Conservation (phyloP, 2,113 vertebrate species). For the human region DNA sequence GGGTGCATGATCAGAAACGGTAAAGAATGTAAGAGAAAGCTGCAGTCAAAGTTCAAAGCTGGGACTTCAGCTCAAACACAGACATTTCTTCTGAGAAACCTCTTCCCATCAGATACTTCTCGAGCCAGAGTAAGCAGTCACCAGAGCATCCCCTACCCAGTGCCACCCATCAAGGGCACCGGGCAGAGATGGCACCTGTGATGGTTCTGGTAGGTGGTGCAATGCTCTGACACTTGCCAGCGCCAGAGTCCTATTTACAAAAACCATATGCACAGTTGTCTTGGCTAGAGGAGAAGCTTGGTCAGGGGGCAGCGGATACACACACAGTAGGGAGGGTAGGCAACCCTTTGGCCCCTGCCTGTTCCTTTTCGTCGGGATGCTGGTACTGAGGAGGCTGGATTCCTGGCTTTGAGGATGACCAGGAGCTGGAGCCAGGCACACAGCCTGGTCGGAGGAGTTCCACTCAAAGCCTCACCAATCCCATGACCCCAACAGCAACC, state of each 20-base stretch:
- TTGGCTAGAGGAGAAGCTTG: conserved; percentile 42
- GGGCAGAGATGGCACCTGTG: not conserved
- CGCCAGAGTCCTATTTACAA: conserved; percentile 43
- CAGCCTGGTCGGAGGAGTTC: not conserved
- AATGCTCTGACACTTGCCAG: conserved; percentile 67
- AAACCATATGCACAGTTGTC: conserved; percentile 25
- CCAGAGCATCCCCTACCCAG: not conserved
- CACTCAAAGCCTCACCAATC: not conserved
- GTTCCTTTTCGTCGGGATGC: not conserved
- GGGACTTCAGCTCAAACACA: conserved; percentile 50
- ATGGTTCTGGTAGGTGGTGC: conserved; percentile 35
- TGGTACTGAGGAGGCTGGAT: not conserved
- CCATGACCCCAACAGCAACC: not conserved
- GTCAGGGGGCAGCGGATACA: not conserved
- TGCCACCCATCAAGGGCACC: rapidly evolving
- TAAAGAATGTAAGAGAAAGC: conserved; percentile 71
- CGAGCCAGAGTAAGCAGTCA: not conserved
- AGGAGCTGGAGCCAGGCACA: not conserved
- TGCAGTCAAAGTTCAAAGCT: conserved; percentile 56
- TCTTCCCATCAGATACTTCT: not conserved
- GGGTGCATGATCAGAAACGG: conserved; percentile 70
- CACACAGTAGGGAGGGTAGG: not conserved
- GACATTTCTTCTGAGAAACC: not conserved
- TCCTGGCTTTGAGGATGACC: not conserved
- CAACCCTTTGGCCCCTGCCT: not conserved